phyloP scores from a whole-genome alignment of 2,113 vertebrate species.

The Aplodontia rufa region DNA sequence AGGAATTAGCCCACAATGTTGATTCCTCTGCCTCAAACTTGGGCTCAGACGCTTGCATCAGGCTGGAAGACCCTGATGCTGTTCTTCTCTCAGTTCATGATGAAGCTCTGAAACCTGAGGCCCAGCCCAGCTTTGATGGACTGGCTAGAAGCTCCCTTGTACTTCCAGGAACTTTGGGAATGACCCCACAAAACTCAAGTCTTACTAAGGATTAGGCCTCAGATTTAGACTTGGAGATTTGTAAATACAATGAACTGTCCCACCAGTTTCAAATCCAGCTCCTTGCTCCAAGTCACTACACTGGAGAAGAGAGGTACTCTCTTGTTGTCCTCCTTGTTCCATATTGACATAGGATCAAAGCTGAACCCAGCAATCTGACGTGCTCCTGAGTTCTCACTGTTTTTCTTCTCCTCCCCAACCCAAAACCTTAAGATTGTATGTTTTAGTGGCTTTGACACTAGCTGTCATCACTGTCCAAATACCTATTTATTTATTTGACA shows the following conservation, averaged over 20 bases:
- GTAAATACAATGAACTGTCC: not conserved
- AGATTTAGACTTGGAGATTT: not conserved
- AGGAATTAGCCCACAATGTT: fast-evolving
- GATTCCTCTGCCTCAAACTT: not conserved
- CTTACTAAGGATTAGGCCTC: not conserved
- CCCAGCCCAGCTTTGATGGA: not conserved
- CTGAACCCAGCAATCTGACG: not conserved
- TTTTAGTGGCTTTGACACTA: not conserved
- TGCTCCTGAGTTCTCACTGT: not conserved
- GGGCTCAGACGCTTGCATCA: not conserved
- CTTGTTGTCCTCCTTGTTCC: not conserved
- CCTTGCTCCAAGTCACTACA: constrained; percentile 3
- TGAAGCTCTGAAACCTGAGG: not conserved
- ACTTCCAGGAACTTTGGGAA: not conserved
- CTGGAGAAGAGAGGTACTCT: not conserved
- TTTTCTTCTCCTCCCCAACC: not conserved
- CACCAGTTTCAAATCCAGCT: not conserved
- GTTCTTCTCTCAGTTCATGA: not conserved
- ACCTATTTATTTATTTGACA: constrained; percentile 31
- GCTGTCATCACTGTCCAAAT: not conserved
- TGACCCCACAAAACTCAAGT: not conserved
- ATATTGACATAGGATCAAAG: not conserved
- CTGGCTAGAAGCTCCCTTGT: not conserved
- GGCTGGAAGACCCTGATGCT: not conserved
- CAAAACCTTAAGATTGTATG: not conserved